Percentiles rank a stretch among this genome's conserved stretches.
These are phyloP conservation scores for Camptogramma bilineatum DNA, from an alignment of 2,888 invertebrate species.

Conservation along the genomic window DNA sequence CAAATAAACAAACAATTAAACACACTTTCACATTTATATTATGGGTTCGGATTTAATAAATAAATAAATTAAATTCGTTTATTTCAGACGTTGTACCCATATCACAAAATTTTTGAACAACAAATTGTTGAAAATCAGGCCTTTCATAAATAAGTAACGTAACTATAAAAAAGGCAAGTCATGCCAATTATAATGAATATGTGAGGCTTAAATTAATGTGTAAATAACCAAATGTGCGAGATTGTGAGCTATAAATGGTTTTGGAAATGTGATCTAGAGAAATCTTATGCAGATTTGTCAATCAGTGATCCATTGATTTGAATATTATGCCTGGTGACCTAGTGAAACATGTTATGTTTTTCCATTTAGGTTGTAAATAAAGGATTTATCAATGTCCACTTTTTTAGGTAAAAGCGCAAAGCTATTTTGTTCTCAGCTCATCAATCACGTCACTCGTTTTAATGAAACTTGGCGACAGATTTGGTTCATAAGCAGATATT, in stretches of 20 bases:
- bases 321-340: not conserved
- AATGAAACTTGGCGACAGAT: constrained; percentile 14
- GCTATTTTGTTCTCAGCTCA: constrained; percentile 7
- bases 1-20: too few relatives aligned
- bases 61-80: too few relatives aligned
- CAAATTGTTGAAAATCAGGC: not conserved
- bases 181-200: not conserved
- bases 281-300: constrained; percentile 6
- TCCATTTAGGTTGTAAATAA: constrained; percentile 3
- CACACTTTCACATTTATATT: too few relatives aligned
- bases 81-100: too few relatives aligned
- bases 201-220: not conserved
- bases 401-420: constrained; percentile 8
- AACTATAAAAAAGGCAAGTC: not conserved
- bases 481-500: constrained; percentile 55
- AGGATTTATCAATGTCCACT: constrained; percentile 8
- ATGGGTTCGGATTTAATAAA: too few relatives aligned
- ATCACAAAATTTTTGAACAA: too few relatives aligned
- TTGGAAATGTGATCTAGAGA: not conserved
- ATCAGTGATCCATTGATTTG: not conserved
- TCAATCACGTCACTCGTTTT: constrained; percentile 14
- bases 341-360: not conserved
- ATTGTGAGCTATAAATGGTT: not conserved
- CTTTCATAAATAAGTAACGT: not conserved
- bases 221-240: not conserved